Percentiles rank a stretch among this genome's conserved stretches.
These are phyloP conservation scores for Archegozetes longisetosus DNA, from an alignment of 1,140 invertebrate species.

Conservation along the genomic window DNA sequence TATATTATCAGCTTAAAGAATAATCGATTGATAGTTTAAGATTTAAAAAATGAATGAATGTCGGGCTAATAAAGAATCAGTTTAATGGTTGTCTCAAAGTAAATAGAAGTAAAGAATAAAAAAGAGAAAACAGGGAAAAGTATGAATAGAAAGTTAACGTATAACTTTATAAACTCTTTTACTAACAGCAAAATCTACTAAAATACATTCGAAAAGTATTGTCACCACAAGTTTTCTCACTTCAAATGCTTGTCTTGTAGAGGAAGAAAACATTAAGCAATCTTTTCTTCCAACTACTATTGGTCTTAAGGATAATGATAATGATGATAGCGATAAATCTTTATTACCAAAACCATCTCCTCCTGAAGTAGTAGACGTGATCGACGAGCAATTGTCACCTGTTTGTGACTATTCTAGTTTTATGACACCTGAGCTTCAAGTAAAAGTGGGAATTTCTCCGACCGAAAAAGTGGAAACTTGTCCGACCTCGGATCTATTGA, in stretches of 20 bases:
- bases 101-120: no score
- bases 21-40: no score
- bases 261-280: neutral
- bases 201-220: neutral
- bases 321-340: neutral
- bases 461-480: neutral
- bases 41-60: no score
- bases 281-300: neutral
- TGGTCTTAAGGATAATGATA: neutral
- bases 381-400: constrained; percentile 18
- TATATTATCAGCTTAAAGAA: no score
- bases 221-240: neutral
- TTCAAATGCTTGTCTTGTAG: neutral
- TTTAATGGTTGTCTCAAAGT: no score
- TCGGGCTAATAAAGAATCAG: no score
- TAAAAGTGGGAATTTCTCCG: constrained; percentile 10
- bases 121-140: no score
- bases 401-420: constrained; percentile 13
- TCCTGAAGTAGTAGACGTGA: constrained; percentile 4
- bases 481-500: no score
- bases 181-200: neutral
- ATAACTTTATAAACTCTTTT: neutral
- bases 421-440: neutral
- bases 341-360: neutral
- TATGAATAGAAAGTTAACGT: no score